Evolutionary conservation across 2,113 vertebrate species (phyloP).

Genomic region (Chloroceryle aenea): DNA sequence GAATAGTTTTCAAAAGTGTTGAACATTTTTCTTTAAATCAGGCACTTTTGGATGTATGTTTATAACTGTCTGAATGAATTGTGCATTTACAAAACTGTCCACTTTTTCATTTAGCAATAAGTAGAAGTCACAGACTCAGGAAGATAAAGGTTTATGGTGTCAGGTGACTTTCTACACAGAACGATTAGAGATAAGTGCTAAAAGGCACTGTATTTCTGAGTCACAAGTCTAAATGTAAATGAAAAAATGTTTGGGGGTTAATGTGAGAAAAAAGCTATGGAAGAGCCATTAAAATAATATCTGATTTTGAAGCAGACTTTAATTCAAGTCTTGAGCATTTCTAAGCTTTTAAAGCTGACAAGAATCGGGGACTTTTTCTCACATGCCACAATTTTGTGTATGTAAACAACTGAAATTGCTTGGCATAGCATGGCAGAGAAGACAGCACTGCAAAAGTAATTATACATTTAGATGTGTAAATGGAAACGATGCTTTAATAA

Average conservation of each 20-base stretch:
- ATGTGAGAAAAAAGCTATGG: neutral
- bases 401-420: neutral
- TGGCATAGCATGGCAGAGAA: neutral
- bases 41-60: neutral
- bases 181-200: conserved; percentile 34
- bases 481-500: conserved; percentile 42
- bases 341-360: conserved; percentile 42
- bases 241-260: neutral
- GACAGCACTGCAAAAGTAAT: conserved; percentile 51
- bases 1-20: neutral
- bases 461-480: conserved; percentile 50
- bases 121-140: neutral
- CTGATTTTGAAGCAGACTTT: conserved; percentile 5
- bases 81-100: neutral
- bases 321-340: conserved; percentile 1
- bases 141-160: conserved; percentile 35
- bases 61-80: neutral
- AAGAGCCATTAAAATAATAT: conserved; percentile 31
- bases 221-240: conserved; percentile 31
- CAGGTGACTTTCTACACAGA: conserved; percentile 11
- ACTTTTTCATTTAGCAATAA: neutral
- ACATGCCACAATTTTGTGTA: neutral
- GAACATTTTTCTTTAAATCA: neutral
- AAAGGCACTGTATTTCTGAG: neutral
- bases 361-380: neutral